Base-by-base conservation (phyloP, 2,113 vertebrate species). In the Epinephelus fuscoguttatus region DNA sequence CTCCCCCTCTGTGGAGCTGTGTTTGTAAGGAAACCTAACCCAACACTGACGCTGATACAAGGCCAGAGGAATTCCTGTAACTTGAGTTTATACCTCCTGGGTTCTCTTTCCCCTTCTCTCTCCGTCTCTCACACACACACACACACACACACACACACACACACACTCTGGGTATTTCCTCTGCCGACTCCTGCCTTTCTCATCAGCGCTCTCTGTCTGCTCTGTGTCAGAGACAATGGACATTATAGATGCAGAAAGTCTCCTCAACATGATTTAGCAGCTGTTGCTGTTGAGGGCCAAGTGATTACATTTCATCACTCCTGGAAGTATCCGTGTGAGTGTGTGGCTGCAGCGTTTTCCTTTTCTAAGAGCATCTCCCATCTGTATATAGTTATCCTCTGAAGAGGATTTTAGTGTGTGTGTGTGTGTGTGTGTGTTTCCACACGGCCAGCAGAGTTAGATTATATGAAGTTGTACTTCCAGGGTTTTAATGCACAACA, bases 51-150 rank as follows among this genome's bases (percentile, higher is more conserved):
- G 87, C 89, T 89, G 89, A 92, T 91, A 91, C 91, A 91, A 91
- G 91, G 85, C 91, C 86, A 78, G 89, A 93, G 92, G 92, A 93
- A 94, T 93, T 93, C 92, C 93, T 91, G 91, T 92, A 94, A 93
- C 89, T 93, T 87, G 87, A 92, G 91, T 93, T 94, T 94, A 88
- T 91, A 91, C 91, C 92, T 94, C 89, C 89, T 93, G 87, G 89
- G 82, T 91, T 90, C 88, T 90, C 84, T 70, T 86, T 74, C 69
- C 70, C 72, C 75, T 73, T 81, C 63, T 79, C 71, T 45, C 78
- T 23, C 62, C 33, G 59, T 33, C 74, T 70, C 59, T 0, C 15
- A 4, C 49, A 19, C 6, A 50, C 49, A 2, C 55, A 4, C 73
- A 21, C 68, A 17, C 67, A 33, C 57, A 53, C 78, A 75, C 84